Evolutionary conservation across 1,140 invertebrate species (phyloP), one percentile per base, ranked within the genome.

Genomic region (Gryon sp.): DNA sequence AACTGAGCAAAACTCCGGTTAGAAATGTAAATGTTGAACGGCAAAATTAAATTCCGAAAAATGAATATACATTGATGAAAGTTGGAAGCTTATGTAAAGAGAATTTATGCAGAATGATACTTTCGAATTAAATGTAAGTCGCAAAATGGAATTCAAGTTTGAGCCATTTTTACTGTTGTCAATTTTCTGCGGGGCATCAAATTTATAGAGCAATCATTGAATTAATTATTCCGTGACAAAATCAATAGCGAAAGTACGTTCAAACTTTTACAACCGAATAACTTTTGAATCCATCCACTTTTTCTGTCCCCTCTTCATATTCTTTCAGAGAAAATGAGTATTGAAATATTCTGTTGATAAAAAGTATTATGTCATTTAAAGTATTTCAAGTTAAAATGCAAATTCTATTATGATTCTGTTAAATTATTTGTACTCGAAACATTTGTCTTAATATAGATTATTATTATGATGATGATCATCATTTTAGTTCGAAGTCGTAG

Each of bases 131-230:
- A 55, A 30, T 34, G 40, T 11, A 41, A 52, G 12, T 32, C 60
- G n/a, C 38, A 28, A 53, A 53, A 53, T 52, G 48, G 45, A 53
- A 65, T 65, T 53, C 18, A 38, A 65, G 48, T 53, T 65, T n/a
- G n/a, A n/a, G n/a, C n/a, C 26, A 53, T 9, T 65, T 63, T 63
- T 63, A 65, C 36, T 24, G 60, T 40, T 34, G 60, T 65, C 60
- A n/a, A 45, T 52, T 50, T 62, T 50, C 22, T 22, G 4, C 16
- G 9, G 18, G 15, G 32, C 45, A 28, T 62, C 26, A 63, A 63
- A 52, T 63, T 63, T 50, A 50, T 30, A 28, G 36, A 14, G 16
- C 36, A 50, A 52, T 63, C 59, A 52, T 63, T 63, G 46, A 41
- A 52, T 52, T 50, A 63, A 63, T 63, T 63, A 50, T 52, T 63